phyloP scores from a whole-genome alignment of 2,888 invertebrate genomes.

The Abrostola tripartita region DNA sequence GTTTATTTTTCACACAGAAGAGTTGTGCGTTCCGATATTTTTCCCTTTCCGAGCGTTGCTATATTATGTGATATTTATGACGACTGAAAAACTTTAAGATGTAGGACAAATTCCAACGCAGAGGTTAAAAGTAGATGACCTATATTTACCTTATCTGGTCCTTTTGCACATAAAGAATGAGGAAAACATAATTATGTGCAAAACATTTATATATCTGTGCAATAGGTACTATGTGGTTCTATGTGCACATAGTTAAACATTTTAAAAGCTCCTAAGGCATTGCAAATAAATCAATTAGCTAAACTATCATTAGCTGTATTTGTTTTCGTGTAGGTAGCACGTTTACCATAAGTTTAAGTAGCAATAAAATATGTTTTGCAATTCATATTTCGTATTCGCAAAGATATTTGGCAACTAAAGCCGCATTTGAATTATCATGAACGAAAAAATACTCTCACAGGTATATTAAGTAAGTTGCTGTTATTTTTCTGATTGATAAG shows the following conservation, averaged over 20 bases:
- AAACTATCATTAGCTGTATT: slow-evolving; percentile 20
- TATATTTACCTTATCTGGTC: too few relatives aligned
- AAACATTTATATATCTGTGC: slow-evolving; percentile 7
- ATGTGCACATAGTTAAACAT: slow-evolving; percentile 10
- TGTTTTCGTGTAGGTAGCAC: slow-evolving; percentile 32
- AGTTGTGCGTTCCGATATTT: too few relatives aligned
- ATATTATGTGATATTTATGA: too few relatives aligned
- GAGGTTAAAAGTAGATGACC: too few relatives aligned
- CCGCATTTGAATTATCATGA: slow-evolving; percentile 44
- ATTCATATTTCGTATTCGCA: slow-evolving; percentile 35
- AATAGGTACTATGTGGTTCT: background rate
- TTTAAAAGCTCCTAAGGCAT: slow-evolving; percentile 18
- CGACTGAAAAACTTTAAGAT: too few relatives aligned
- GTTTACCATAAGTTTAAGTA: slow-evolving; percentile 36
- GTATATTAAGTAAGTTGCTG: slow-evolving; percentile 30
- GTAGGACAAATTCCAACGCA: too few relatives aligned
- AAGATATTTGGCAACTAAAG: slow-evolving; percentile 37
- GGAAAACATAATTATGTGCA: too few relatives aligned
- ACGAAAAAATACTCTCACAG: slow-evolving; percentile 42
- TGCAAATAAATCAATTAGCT: slow-evolving; percentile 20
- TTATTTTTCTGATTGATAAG: slow-evolving; percentile 4
- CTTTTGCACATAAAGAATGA: too few relatives aligned
- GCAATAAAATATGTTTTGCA: slow-evolving; percentile 46
- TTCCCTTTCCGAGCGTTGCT: too few relatives aligned
- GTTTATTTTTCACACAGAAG: too few relatives aligned